Evolutionary conservation across 2,113 vertebrate genomes (phyloP), one percentile per base, ranked within the genome.

Genomic region (Dendropsophus ebraccatus): DNA sequence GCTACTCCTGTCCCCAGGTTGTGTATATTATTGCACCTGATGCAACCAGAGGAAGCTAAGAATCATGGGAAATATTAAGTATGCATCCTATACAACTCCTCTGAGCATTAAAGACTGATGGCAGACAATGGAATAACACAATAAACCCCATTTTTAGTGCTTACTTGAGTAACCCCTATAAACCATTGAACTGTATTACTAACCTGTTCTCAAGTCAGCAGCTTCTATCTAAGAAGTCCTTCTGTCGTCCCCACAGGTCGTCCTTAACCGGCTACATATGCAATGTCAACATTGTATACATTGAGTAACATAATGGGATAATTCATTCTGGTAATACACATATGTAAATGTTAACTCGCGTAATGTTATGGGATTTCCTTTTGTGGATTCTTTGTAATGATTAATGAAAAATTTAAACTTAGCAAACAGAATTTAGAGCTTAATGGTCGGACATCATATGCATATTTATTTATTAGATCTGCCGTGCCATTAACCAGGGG

Each of bases 401-500:
- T 60, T 41, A 45, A 58, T 60, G 54, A 79, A 79, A 60, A 19
- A 11, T 58, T 30, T 60, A 79, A 58, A 14, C 49, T 21, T 32
- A 12, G 56, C 23, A 60, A 23, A 58, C 77, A 80, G 77, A 45
- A 41, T n/a, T 62, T 62, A 16, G 19, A n/a, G 28, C 19, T 9
- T 41, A 45, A 80, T 80, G 35, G 60, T 50, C 45, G n/a, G n/a
- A 49, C 60, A 28, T 50, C 58, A 35, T 25, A 82, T 70, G 62
- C 45, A n/a, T 52, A 52, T 82, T 82, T 82, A 70, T 82, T 82
- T 82, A 82, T 70, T 82, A 47, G 60, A 32, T 52, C 47, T 82
- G 80, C 47, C 80, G 69, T 70, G 80, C 49, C 60, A 58, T 74
- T 60, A 83, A 83, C 50, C 58, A 28, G 69, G 41, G 32, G 5